Conservation (phyloP, 2,797 vertebrate species). For the Bradypodion ventrale region DNA sequence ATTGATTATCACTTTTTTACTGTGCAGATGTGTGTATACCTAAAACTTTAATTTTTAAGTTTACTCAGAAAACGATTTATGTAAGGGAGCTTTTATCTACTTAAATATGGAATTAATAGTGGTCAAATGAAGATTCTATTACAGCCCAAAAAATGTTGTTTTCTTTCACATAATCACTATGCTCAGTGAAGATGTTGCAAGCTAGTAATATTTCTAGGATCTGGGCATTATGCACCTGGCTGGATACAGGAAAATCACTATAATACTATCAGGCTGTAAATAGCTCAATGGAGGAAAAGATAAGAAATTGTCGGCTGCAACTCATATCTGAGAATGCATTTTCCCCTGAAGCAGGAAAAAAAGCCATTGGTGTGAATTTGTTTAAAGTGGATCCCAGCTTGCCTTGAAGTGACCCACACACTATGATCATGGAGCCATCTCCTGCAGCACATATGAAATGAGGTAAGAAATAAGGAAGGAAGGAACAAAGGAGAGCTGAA, state of each 20-base stretch:
- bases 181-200: not conserved
- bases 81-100: not conserved
- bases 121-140: not conserved
- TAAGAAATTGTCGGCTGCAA: too few species aligned
- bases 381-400: too few species aligned
- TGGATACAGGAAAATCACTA: constrained; percentile 11
- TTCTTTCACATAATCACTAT: not conserved
- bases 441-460: too few species aligned
- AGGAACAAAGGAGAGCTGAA: constrained; percentile 34
- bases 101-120: too few species aligned
- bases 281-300: constrained; percentile 11
- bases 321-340: too few species aligned
- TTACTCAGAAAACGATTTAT: constrained; percentile 5
- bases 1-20: not conserved
- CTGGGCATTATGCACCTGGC: constrained; percentile 1
- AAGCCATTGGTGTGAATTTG: too few species aligned
- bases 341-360: too few species aligned
- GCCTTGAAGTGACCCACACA: too few species aligned
- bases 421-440: too few species aligned
- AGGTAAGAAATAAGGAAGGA: too few species aligned
- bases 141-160: not conserved
- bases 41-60: not conserved
- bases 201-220: not conserved
- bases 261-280: not conserved
- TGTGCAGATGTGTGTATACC: not conserved